Conservation (phyloP, 2,797 vertebrate genomes). For the Cossypha caffra region DNA sequence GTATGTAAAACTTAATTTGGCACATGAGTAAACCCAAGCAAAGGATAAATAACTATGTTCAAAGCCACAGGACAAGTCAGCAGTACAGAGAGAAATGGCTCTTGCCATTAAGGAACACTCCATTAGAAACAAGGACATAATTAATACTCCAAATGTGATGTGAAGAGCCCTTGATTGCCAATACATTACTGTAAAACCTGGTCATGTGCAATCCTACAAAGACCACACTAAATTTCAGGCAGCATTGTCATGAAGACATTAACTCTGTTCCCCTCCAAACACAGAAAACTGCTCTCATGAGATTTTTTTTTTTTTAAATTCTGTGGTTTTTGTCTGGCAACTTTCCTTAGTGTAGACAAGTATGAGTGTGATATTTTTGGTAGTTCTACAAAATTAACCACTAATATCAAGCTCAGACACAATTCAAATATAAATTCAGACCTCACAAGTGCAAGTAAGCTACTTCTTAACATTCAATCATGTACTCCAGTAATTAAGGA, state of each 20-base stretch:
- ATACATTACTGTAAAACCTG: neutral
- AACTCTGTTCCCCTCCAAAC: neutral
- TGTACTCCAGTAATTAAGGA: neutral
- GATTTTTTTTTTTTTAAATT: neutral
- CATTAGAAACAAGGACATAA: neutral
- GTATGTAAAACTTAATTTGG: slow-evolving; percentile 42
- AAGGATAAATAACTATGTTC: slow-evolving; percentile 27
- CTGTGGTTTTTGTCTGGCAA: neutral
- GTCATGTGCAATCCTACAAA: neutral
- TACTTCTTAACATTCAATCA: neutral
- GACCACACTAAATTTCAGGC: neutral
- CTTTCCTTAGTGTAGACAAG: neutral
- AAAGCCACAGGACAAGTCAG: neutral
- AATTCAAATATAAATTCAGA: neutral
- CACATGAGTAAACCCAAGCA: slow-evolving; percentile 59
- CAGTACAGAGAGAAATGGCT: neutral
- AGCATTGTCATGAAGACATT: neutral
- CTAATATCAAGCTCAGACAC: neutral
- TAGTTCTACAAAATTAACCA: neutral
- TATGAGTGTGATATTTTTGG: neutral
- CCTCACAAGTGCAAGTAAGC: slow-evolving; percentile 8
- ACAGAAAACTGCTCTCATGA: neutral
- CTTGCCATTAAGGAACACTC: neutral
- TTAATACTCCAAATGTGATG: neutral
- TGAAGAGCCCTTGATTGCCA: neutral